Conservation (phyloP, 1,140 invertebrate genomes). For the Augochlora pura region DNA sequence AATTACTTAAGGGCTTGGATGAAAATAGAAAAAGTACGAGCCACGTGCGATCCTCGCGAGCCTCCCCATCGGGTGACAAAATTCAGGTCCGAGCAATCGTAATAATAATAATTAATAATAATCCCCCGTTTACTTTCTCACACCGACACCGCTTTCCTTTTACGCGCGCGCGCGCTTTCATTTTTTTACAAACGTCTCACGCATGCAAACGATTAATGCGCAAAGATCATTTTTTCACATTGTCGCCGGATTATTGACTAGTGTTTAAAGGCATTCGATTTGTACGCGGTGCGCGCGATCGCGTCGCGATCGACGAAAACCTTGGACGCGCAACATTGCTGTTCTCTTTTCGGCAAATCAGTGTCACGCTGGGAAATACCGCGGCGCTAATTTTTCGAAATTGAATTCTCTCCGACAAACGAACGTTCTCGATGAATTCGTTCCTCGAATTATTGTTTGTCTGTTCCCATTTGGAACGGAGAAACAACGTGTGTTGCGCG, state of each 20-base stretch:
- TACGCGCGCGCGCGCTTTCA: not conserved
- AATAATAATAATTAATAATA: too few species aligned
- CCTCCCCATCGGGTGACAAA: constrained; percentile 32
- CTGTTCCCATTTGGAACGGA: not conserved
- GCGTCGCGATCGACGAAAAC: not conserved
- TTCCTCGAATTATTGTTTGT: too few species aligned
- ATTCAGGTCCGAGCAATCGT: constrained; percentile 18
- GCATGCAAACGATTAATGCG: constrained; percentile 27
- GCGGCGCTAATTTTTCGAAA: too few species aligned
- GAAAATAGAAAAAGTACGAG: constrained; percentile 50
- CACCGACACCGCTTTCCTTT: not conserved
- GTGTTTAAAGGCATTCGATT: constrained; percentile 25
- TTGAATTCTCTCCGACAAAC: too few species aligned
- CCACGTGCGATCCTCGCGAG: constrained; percentile 57
- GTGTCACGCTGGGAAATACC: too few species aligned
- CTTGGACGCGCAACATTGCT: too few species aligned
- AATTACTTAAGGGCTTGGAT: constrained; percentile 73
- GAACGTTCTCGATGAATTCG: too few species aligned
- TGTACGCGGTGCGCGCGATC: not conserved
- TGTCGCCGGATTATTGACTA: constrained; percentile 38
- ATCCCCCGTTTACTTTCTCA: constrained; percentile 5
- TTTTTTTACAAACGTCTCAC: constrained; percentile 6
- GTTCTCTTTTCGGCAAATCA: too few species aligned
- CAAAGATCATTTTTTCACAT: constrained; percentile 25
- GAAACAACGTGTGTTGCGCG: not conserved